Percentiles rank a stretch among this genome's conserved stretches.
These are phyloP conservation scores for Apteryx mantelli DNA, from an alignment of 2,113 vertebrate species.

Conservation along the genomic window DNA sequence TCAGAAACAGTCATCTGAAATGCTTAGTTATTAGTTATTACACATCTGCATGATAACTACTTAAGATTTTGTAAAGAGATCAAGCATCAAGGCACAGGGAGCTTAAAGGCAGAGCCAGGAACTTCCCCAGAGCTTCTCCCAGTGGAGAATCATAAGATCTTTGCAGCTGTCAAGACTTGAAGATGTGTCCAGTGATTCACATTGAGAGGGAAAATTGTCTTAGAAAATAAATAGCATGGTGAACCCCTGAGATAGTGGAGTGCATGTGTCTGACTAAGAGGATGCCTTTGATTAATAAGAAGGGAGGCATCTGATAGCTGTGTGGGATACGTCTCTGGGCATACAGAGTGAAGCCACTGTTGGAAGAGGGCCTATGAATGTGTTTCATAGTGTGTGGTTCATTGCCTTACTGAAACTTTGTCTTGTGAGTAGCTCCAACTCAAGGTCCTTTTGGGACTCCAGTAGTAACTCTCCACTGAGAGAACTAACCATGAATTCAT, in stretches of 20 bases:
- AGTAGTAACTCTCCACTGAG: neutral
- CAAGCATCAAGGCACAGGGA: neutral
- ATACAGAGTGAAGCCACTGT: neutral
- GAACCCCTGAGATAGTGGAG: neutral
- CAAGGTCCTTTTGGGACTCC: neutral
- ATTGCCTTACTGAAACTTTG: neutral
- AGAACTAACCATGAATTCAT: neutral
- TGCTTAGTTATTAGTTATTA: neutral
- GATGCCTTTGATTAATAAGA: neutral
- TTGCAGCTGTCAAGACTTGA: neutral
- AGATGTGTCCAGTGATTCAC: neutral
- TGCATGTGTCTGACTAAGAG: neutral
- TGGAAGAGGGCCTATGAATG: neutral
- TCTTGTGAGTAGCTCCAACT: neutral
- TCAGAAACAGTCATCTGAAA: neutral
- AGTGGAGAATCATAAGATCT: neutral
- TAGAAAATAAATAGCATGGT: neutral
- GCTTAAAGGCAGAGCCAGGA: neutral
- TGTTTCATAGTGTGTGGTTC: neutral
- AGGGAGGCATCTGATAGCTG: neutral
- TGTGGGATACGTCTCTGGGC: neutral
- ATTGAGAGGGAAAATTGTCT: neutral
- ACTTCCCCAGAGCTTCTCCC: neutral
- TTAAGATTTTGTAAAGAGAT: too few species aligned
- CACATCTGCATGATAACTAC: fast-evolving